Percentiles rank a stretch among this genome's conserved stretches.
Conservation (phyloP, 2,888 invertebrate species). For the Danaus chrysippus region DNA sequence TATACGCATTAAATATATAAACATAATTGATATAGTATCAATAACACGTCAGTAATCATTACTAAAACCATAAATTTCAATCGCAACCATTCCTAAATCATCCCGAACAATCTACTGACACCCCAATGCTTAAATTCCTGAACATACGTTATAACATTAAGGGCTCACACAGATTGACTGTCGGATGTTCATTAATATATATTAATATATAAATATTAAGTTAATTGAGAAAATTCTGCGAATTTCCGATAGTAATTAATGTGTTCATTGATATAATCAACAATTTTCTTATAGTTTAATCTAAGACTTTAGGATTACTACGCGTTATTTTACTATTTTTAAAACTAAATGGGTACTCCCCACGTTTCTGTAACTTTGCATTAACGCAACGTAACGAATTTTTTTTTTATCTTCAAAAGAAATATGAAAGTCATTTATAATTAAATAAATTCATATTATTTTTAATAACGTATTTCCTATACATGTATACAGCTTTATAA, state of each 20-base stretch:
- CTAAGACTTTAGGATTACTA: too few relatives aligned
- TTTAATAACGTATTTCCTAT: neutral
- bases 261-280: too few relatives aligned
- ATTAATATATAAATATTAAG: neutral
- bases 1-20: neutral
- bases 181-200: neutral
- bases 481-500: neutral
- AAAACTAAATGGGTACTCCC: too few relatives aligned
- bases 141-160: slow-evolving; percentile 5
- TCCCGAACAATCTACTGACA: slow-evolving; percentile 16
- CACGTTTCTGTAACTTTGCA: too few relatives aligned
- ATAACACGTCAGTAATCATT: slow-evolving; percentile 6
- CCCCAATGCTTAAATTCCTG: neutral
- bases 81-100: slow-evolving; percentile 13
- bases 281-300: too few relatives aligned
- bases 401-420: too few relatives aligned
- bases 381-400: too few relatives aligned
- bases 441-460: too few relatives aligned
- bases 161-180: neutral
- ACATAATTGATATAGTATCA: slow-evolving; percentile 4
- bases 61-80: slow-evolving; percentile 19
- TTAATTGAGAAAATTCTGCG: too few relatives aligned
- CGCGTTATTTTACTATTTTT: too few relatives aligned
- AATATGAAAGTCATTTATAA: too few relatives aligned
- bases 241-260: too few relatives aligned